Evolutionary conservation across 1,140 invertebrate species (phyloP), one percentile per base, ranked within the genome.

Genomic region (Coboldia fuscipes): DNA sequence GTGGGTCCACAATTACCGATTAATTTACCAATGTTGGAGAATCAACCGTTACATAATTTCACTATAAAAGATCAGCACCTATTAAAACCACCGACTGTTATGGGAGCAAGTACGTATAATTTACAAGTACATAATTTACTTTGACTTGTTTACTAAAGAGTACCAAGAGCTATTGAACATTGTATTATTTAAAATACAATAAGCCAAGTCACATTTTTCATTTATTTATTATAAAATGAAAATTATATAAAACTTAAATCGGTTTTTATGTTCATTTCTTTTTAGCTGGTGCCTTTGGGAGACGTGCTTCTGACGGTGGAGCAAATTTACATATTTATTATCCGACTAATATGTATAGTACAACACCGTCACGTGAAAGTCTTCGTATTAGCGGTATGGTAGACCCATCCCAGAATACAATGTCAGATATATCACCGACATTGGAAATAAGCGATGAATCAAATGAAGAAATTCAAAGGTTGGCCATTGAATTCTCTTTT

Each of bases 291-390:
- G 71, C 74, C 30, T 83, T 92, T 60, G 84, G 82, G 27, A 65
- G 90, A 34, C 69, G 90, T 46, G 90, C 90, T 31, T 94, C 88
- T 5, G 90, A 97, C 62, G 90, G 90, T 43, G 89, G 90, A 33
- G 89, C 88, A 27, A 90, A 94, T 65, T 68, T 92, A 23, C 76
- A 82, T 41, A 73, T 76, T 44, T 75, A 69, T 45, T 79, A 72
- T 51, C 72, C 70, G 45, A 67, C 42, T n/a, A 15, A 19, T 3
- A 20, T 27, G 6, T 35, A 35, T 18, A 28, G 24, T 3, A 28
- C 15, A n/a, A 3, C 7, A 4, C 28, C 19, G 43, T 39, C 42
- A 12, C 42, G 38, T 30, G 42, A 43, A 19, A 8, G 18, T 21
- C 17, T 32, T 20, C 17, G 30, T 20, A 21, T 32, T 10, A 16